These are phyloP conservation scores for Gallinago nigripennis DNA, from an alignment of 2,797 vertebrate genomes.

Conservation along the genomic window DNA sequence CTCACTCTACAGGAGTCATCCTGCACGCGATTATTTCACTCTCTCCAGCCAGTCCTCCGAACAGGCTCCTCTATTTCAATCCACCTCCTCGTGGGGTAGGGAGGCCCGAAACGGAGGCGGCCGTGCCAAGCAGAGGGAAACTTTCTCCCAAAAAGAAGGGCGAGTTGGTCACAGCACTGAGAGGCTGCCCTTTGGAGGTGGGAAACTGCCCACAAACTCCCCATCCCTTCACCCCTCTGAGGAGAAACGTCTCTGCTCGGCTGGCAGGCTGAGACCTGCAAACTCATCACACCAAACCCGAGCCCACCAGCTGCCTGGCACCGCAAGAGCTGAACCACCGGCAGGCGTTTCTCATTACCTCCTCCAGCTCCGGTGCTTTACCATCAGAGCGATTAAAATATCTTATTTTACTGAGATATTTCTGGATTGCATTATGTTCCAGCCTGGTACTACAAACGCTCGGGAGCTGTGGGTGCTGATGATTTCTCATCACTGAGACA, in stretches of 20 bases:
- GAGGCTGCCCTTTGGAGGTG: neutral
- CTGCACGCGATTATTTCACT: neutral
- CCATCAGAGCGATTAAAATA: constrained; percentile 49
- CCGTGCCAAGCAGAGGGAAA: neutral
- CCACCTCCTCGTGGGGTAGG: neutral
- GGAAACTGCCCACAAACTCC: neutral
- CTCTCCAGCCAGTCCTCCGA: neutral
- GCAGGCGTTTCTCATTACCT: constrained; percentile 17
- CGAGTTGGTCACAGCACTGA: neutral
- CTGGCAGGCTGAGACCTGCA: constrained; percentile 6
- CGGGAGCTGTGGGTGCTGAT: constrained; percentile 9
- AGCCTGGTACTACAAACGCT: neutral
- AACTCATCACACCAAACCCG: neutral
- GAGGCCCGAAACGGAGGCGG: neutral
- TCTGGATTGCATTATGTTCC: constrained; percentile 15
- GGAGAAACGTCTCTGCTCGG: neutral
- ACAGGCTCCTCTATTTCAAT: neutral
- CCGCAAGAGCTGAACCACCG: neutral
- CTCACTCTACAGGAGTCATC: neutral
- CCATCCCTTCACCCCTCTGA: neutral
- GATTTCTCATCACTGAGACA: constrained; percentile 33
- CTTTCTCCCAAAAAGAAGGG: neutral
- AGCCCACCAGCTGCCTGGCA: neutral
- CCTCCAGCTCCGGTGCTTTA: neutral
- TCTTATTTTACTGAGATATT: constrained; percentile 23